These are phyloP conservation scores for Berghia stephanieae DNA, from an alignment of 1,140 invertebrate species.

Conservation along the genomic window DNA sequence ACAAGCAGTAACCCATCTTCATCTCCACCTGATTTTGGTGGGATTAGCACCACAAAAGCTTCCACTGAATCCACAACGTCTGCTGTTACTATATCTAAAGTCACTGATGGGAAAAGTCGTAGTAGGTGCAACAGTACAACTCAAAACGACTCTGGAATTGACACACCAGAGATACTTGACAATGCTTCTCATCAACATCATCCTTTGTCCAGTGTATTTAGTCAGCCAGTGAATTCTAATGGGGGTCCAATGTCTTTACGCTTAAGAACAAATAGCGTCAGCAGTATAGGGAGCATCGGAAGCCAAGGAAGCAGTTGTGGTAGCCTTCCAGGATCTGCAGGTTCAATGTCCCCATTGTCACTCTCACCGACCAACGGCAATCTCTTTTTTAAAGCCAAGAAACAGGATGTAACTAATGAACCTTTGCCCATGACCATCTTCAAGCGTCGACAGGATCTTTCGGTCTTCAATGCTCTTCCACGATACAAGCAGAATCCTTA, in stretches of 20 bases:
- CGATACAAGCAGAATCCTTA: conserved; percentile 95
- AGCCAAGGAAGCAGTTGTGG: conserved; percentile 70
- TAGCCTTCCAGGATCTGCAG: conserved; percentile 60
- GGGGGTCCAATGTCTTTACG: too few species aligned
- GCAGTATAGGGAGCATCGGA: conserved; percentile 73
- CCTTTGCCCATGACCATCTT: conserved; percentile 50
- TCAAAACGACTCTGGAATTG: neutral
- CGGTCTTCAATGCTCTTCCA: conserved; percentile 92
- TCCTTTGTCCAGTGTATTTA: neutral
- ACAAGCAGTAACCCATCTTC: conserved; percentile 51
- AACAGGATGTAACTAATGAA: conserved; percentile 67
- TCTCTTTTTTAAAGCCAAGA: conserved; percentile 61
- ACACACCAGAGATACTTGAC: neutral
- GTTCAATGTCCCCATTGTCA: conserved; percentile 53
- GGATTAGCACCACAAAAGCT: neutral
- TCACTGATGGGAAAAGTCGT: neutral
- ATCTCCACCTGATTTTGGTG: too few species aligned
- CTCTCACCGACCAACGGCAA: conserved; percentile 43
- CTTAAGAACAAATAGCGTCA: conserved; percentile 75
- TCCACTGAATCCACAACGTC: neutral
- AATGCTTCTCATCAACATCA: neutral
- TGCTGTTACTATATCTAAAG: too few species aligned
- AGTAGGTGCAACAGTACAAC: conserved; percentile 26
- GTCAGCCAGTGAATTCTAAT: too few species aligned
- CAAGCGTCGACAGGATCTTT: conserved; percentile 87